Evolutionary conservation across 2,797 vertebrate species (phyloP).

Genomic region (Austrolebias charrua): DNA sequence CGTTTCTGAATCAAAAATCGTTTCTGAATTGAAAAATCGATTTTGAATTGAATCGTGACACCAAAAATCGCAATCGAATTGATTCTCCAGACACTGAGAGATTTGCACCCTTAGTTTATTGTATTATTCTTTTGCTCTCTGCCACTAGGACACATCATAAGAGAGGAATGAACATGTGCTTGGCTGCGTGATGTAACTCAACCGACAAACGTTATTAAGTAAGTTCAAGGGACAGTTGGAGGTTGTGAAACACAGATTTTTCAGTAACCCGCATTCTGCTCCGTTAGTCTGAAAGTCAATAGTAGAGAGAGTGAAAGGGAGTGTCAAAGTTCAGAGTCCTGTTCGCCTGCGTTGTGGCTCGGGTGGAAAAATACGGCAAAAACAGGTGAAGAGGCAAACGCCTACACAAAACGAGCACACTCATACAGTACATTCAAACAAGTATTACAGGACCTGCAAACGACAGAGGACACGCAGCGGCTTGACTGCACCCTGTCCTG

Average conservation of each 20-base stretch:
- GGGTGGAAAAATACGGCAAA: not conserved
- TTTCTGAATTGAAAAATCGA: too few species aligned
- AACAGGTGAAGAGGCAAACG: not conserved
- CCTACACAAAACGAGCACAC: not conserved
- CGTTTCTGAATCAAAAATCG: too few species aligned
- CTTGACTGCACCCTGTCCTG: not conserved
- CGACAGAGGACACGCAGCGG: conserved; percentile 27
- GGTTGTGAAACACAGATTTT: conserved; percentile 37
- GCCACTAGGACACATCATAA: too few species aligned
- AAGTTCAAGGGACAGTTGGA: conserved; percentile 11
- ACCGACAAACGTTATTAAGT: conserved; percentile 23
- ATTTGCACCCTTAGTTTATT: too few species aligned
- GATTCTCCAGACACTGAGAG: too few species aligned
- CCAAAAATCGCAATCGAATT: too few species aligned
- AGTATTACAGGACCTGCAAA: conserved; percentile 54
- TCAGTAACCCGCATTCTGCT: conserved; percentile 4
- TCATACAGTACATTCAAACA: conserved; percentile 35
- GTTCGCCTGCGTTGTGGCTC: not conserved
- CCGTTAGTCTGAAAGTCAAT: not conserved
- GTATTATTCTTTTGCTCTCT: too few species aligned
- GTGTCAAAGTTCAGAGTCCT: conserved; percentile 37
- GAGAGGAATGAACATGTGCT: not conserved
- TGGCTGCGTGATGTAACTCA: conserved; percentile 1
- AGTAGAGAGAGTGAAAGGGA: not conserved
- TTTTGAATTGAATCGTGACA: not conserved